Percentiles rank a stretch among this genome's conserved stretches.
Conservation (phyloP, 2,797 vertebrate species). For the Anniella stebbinsi region DNA sequence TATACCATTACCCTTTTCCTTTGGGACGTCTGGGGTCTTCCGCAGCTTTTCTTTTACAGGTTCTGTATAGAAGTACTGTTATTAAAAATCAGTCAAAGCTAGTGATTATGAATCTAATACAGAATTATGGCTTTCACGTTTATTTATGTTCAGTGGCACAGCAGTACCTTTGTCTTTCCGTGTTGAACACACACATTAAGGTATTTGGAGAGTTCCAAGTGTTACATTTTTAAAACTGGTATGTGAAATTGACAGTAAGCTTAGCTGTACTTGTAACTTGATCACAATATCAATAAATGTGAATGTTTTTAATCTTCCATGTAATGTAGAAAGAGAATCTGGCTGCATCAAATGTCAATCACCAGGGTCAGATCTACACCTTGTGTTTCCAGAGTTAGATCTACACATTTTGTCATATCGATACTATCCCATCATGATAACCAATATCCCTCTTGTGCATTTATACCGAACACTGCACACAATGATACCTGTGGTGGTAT, state of each 20-base stretch:
- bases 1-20: conserved; percentile 70
- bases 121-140: background rate
- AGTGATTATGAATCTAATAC: background rate
- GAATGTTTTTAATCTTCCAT: background rate
- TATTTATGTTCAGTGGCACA: background rate
- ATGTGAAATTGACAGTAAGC: background rate
- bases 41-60: conserved; percentile 66
- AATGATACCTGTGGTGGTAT: too few species aligned
- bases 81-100: background rate
- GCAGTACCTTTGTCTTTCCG: too few species aligned
- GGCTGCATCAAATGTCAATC: background rate
- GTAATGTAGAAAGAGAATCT: background rate
- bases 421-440: too few species aligned
- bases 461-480: too few species aligned
- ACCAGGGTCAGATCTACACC: background rate
- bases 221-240: background rate
- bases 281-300: background rate
- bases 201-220: background rate
- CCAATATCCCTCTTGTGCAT: too few species aligned
- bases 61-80: conserved; percentile 53
- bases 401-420: too few species aligned
- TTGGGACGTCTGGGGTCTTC: conserved; percentile 60
- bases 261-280: background rate
- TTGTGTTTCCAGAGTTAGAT: background rate
- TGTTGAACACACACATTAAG: too few species aligned